Percentiles rank a stretch among this genome's conserved stretches.
Conservation (phyloP, 1,140 invertebrate genomes). For the Heliconius congener region DNA sequence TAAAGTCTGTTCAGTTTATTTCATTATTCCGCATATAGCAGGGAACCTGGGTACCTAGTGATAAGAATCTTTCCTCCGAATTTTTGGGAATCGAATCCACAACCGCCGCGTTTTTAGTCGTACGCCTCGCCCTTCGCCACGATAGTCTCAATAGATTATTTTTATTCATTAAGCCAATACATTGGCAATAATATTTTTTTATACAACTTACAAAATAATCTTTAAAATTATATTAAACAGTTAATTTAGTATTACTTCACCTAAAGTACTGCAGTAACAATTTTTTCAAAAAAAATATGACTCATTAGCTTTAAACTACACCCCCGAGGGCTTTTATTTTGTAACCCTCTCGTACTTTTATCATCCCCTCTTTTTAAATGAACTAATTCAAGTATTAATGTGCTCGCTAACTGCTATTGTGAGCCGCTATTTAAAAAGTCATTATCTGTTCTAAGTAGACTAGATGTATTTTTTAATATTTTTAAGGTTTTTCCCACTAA, state of each 20-base stretch:
- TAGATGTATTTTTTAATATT: neutral
- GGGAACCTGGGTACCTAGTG: too few species aligned
- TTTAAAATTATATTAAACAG: neutral
- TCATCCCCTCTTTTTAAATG: neutral
- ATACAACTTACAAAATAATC: neutral
- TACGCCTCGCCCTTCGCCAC: too few species aligned
- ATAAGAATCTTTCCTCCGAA: too few species aligned
- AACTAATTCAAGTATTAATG: neutral
- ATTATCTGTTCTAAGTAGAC: neutral
- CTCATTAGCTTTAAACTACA: neutral
- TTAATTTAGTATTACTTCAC: neutral
- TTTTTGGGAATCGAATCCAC: too few species aligned
- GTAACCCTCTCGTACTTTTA: constrained; percentile 5
- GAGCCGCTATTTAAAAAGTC: neutral
- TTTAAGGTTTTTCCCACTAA: neutral
- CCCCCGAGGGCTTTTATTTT: neutral
- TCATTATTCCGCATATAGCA: too few species aligned
- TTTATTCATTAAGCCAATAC: too few species aligned
- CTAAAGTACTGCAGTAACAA: neutral
- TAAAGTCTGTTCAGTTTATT: too few species aligned
- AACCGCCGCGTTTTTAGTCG: too few species aligned
- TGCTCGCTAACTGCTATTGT: neutral
- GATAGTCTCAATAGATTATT: too few species aligned
- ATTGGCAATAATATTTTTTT: too few species aligned
- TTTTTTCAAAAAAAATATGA: constrained; percentile 2